Evolutionary conservation across 1,140 invertebrate species (phyloP).

Genomic region (Drosophila watanabei): DNA sequence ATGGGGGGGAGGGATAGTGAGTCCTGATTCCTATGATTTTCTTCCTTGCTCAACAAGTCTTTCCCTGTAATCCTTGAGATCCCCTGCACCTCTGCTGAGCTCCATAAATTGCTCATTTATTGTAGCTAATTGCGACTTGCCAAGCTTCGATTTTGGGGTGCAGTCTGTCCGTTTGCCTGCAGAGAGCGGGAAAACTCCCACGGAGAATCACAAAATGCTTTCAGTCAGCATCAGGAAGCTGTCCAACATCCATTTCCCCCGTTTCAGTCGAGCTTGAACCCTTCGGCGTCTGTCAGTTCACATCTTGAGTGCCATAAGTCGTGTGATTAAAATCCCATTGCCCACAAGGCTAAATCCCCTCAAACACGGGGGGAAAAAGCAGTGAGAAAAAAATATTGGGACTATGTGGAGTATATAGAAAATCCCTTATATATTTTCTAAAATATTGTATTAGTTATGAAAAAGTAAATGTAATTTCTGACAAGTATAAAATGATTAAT

Average conservation of each 20-base stretch:
- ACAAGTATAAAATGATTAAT: too few relatives aligned
- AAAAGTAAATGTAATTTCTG: too few relatives aligned
- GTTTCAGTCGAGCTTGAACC: constrained; percentile 47
- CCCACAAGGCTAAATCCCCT: constrained; percentile 81
- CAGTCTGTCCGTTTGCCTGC: background rate
- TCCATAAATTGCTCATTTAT: constrained; percentile 85
- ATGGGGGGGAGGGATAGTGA: constrained; percentile 28
- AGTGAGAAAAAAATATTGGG: background rate
- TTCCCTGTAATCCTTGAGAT: constrained; percentile 36
- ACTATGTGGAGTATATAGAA: background rate
- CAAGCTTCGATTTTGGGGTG: constrained; percentile 40
- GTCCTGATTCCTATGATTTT: constrained; percentile 3
- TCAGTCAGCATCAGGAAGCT: constrained; percentile 68
- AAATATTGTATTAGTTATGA: background rate
- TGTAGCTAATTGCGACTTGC: constrained; percentile 85
- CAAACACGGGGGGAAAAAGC: constrained; percentile 13
- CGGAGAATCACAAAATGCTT: constrained; percentile 83
- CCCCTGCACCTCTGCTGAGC: constrained; percentile 2
- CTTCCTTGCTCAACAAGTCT: constrained; percentile 30
- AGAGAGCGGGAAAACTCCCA: constrained; percentile 58
- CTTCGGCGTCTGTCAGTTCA: constrained; percentile 83
- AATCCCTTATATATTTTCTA: rapidly evolving
- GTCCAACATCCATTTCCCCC: constrained; percentile 46
- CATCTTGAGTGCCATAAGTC: constrained; percentile 85
- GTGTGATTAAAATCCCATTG: constrained; percentile 86